Base-by-base conservation (phyloP, 2,113 vertebrate genomes). In the Lipophrys pholis region DNA sequence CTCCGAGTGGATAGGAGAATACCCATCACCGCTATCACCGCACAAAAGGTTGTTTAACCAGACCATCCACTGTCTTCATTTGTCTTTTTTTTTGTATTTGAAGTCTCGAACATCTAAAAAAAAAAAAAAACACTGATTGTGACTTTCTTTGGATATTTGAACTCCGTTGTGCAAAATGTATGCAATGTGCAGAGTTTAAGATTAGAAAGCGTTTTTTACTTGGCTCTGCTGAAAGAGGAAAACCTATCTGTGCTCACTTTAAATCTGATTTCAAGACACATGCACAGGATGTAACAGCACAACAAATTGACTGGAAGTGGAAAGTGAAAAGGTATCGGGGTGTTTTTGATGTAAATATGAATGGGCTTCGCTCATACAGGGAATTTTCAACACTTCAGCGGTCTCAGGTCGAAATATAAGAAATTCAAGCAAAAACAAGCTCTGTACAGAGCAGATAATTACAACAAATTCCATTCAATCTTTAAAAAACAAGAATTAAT, bases 1-100 rank as follows among this genome's bases (percentile, higher is more conserved):
- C 73, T 89, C 70, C 41, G 10, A 61, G 68, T 36, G 30, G 15
- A 67, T 3, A 66, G 36, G 35, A 71, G 70, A 63, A 76, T 76
- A 71, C 76, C 21, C 21, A 30, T 30, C 21, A 30, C 21, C 21
- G 64, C 41, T n/a, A 30, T 60, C 60, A 45, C 64, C 46, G 0
- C 66, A 76, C 17, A 59, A 61, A 66, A 51, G n/a, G 35, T 30
- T 11, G 16, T 76, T 57, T 63, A 57, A 57, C 51, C 16, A 62
- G 71, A 21, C 38, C 30, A 41, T 2, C 30, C 7, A 39, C 35
- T 5, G 21, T 15, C 58, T 1, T 64, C 64, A 54, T 30, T 30
- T 30, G 21, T 30, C 6, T 49, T n/a, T 54, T 60, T 49, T 65
- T 66, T 56, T n/a, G 10, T 9, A 42, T 30, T 30, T 30, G 21